Evolutionary conservation across 2,888 invertebrate species (phyloP), one percentile per base, ranked within the genome.

Genomic region (Pollenia griseotomentosa): DNA sequence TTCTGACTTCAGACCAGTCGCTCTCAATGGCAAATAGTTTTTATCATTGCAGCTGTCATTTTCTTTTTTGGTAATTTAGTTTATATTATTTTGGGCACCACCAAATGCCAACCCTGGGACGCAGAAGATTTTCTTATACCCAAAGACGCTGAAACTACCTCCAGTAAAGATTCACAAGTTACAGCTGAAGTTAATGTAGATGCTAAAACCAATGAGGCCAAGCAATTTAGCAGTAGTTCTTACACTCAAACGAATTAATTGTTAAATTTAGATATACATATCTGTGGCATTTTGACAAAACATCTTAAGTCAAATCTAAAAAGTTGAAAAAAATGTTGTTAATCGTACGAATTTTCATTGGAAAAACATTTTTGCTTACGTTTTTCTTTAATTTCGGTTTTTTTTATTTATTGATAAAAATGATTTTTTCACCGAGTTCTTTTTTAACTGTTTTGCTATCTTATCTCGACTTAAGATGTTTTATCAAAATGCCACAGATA

Each of bases 11-110:
- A 92, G 92, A 16, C 53, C 0, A 94, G 96, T 88, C 94, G 95
- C 1, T 88, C 91, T 0, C 95, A 96, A 90, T 97, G 97, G 97
- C 95, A 95, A 86, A 95, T 95, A 80, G 96, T 97, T n/a, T 97
- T 97, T 92, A 95, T 96, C 90, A 94, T 92, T 44, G 89, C 97
- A 0, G 95, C 96, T 0, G 94, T 94, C 12, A 93, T 97, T 10
- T 97, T 96, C 90, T 94, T 96, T 85, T 91, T 95, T 53, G 95
- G 96, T 8, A 96, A 96, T 90, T 92, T 96, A n/a, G 94, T 96
- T 89, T 97, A 96, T 91, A 90, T 96, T 7, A 91, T 96, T 3
- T 96, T 96, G 92, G 95, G 96, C 12, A 95, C 95, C 16, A 95
- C 95, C 0, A 94, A 95, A 87, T 93, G 94, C 0, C 97, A 97